A percentile compares a stretch with the other conserved stretches of the same genome.
Conservation (phyloP, 1,140 invertebrate genomes). For the Scylla paramamosain region DNA sequence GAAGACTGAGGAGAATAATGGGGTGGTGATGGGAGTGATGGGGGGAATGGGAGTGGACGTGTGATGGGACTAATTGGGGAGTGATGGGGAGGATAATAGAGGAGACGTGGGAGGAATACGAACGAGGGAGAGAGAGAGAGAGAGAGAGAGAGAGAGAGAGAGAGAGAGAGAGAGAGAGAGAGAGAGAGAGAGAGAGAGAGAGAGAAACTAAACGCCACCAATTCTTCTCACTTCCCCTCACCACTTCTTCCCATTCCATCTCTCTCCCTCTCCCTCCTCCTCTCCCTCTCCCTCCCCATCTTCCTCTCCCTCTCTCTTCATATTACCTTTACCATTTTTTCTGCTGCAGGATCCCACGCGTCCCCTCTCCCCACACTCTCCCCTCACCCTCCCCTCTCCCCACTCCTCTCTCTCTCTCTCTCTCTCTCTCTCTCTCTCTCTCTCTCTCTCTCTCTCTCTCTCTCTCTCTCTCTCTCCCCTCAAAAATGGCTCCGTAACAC, state of each 20-base stretch:
- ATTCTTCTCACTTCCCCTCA: neutral
- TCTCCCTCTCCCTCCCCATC: too few species aligned
- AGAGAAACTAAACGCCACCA: neutral
- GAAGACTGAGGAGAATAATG: neutral
- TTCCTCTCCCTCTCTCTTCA: too few species aligned
- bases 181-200: constrained; percentile 21
- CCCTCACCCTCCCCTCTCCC: neutral
- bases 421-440: neutral
- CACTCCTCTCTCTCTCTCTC: neutral
- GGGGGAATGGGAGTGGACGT: neutral
- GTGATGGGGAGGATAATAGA: too few species aligned
- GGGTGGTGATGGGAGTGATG: neutral
- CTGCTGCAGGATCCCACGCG: neutral
- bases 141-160: constrained; percentile 48
- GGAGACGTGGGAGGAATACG: too few species aligned
- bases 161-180: constrained; percentile 46
- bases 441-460: neutral
- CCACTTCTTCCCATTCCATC: neutral
- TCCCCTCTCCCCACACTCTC: neutral
- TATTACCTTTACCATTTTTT: too few species aligned
- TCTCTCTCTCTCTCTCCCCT: neutral
- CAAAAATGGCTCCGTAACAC: neutral
- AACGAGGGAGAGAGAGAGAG: constrained; percentile 35
- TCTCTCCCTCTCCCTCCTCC: neutral
- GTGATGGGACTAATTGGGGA: too few species aligned